Conservation (phyloP, 2,113 vertebrate genomes). For the Mormyrus lacerda region DNA sequence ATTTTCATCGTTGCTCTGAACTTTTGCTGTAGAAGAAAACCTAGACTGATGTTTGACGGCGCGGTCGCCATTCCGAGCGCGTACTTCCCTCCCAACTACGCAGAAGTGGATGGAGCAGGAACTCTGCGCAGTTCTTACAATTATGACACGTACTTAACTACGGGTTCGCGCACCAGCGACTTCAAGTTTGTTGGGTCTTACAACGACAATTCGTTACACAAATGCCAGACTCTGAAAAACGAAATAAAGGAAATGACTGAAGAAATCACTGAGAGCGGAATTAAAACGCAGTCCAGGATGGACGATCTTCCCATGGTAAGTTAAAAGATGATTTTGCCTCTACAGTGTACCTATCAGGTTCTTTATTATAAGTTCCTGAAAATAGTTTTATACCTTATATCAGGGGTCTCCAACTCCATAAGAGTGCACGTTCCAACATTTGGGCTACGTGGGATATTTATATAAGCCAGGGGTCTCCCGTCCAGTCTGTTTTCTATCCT, state of each 20-base stretch:
- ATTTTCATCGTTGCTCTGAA: slow-evolving; percentile 53
- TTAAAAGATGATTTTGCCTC: background rate
- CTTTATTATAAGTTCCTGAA: background rate
- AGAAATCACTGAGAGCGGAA: background rate
- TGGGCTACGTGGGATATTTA: too few species aligned
- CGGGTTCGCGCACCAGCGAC: slow-evolving; percentile 33
- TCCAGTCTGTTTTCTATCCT: too few species aligned
- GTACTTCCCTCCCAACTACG: background rate
- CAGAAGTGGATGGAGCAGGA: slow-evolving; percentile 18
- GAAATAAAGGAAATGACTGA: background rate
- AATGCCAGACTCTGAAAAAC: background rate
- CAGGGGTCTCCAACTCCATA: too few species aligned
- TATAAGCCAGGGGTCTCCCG: too few species aligned
- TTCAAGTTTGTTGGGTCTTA: slow-evolving; percentile 45
- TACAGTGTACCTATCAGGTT: background rate
- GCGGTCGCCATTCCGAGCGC: background rate
- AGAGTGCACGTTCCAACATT: too few species aligned
- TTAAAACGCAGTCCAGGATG: background rate
- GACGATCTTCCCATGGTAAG: background rate
- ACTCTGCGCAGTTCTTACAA: slow-evolving; percentile 28
- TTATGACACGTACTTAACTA: slow-evolving; percentile 35
- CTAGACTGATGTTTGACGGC: background rate
- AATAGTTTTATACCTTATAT: background rate
- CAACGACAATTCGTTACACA: slow-evolving; percentile 23
- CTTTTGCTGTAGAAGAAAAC: slow-evolving; percentile 27